Base-by-base conservation (phyloP, 2,888 invertebrate species). In the Drosophila imparisetae region DNA sequence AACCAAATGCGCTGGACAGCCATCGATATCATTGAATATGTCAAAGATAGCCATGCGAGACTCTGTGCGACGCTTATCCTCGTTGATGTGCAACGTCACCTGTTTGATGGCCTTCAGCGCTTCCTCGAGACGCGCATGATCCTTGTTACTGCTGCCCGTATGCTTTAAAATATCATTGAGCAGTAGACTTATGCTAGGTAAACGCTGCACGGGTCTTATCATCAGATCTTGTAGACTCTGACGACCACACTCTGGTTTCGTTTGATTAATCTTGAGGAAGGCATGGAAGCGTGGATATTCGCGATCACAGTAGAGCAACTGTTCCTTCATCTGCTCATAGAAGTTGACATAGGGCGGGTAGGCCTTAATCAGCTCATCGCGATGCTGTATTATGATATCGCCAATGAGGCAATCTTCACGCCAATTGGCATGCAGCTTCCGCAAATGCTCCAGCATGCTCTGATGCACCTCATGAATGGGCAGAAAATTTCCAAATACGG, bases 261-360 rank as follows among this genome's bases (percentile, higher is more conserved):
- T 96, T 94, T 98, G 97, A 92, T 97, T 96, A 90, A 98, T 98
- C 94, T 98, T 99, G 80, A 99, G 95, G 94, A 99, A 99, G 91
- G 99, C 99, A 94, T 99, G 98, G 94, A 99, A 99, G 93, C 98
- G 95, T 48, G 98, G 98, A 94, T 98, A 98, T 91, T 96, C 96
- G 92, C 95, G 95, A 94, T 98, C 98, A 94, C 98, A 98, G 91
- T 96, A 95, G 89, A 95, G 94, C 91, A 99, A 95, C 94, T 97
- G 97, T 91, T 98, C 98, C 93, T 98, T 98, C 93, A 98, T 98
- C 93, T 98, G 97, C 93, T 99, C 99, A 93, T 98, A 99, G 94
- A 97, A 99, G 94, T 99, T 99, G 64, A 99, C 97, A 94, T 98
- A 99, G 27, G 98, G 98, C 74, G 99, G 99, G 94, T 99, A 99